Percentiles rank a stretch among this genome's conserved stretches.
Conservation (phyloP, 2,888 invertebrate species). For the Saturnia japonica region DNA sequence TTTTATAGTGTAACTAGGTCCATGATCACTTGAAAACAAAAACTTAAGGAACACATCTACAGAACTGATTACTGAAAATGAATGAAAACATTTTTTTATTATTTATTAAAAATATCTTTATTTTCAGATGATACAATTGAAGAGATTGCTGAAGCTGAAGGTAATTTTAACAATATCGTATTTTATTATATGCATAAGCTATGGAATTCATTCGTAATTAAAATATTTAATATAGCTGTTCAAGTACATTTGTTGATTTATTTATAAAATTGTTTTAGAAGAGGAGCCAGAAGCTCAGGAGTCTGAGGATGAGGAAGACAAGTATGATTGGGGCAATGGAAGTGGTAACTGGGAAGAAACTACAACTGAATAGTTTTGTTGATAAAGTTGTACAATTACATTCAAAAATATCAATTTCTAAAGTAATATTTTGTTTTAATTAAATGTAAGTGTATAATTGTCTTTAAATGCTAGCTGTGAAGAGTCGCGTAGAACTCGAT, state of each 20-base stretch:
- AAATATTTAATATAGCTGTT: background rate
- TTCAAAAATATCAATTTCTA: background rate
- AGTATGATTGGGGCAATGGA: conserved; percentile 46
- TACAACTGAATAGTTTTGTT: background rate
- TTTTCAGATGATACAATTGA: background rate
- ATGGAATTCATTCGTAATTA: background rate
- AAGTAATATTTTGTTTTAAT: background rate
- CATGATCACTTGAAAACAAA: background rate
- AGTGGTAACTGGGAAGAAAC: conserved; percentile 44
- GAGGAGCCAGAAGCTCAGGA: conserved; percentile 13
- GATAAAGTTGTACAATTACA: background rate
- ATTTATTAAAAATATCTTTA: background rate
- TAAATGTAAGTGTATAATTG: background rate
- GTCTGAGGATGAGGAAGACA: conserved; percentile 20
- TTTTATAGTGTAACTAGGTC: background rate
- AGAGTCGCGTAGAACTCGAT: background rate
- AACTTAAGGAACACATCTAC: background rate
- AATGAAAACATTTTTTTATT: background rate
- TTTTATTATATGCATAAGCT: background rate
- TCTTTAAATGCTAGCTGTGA: background rate
- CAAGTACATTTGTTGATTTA: background rate
- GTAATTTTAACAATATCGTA: background rate
- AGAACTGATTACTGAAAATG: background rate
- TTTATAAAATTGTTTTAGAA: conserved; percentile 4
- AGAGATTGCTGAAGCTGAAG: conserved; percentile 1